Conservation (phyloP, 1,140 invertebrate genomes). For the Tachypleus tridentatus region DNA sequence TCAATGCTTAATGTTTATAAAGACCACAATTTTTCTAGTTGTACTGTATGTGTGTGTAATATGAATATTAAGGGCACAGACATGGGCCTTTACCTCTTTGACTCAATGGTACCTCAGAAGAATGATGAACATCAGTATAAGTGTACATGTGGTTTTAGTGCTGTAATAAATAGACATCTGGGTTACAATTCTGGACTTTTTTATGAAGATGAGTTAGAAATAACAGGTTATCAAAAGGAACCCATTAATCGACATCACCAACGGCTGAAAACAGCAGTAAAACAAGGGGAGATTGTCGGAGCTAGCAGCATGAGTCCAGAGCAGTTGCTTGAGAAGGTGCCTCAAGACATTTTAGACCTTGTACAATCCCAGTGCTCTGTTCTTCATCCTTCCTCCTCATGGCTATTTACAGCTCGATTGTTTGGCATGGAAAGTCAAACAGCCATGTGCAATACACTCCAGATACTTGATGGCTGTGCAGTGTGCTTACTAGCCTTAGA, state of each 20-base stretch:
- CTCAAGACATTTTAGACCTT: slow-evolving; percentile 19
- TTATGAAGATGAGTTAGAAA: slow-evolving; percentile 94
- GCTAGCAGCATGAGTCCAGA: no score
- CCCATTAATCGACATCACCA: slow-evolving; percentile 3
- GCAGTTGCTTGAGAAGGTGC: slow-evolving; percentile 14
- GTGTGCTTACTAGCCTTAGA: slow-evolving; percentile 57
- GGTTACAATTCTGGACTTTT: slow-evolving; percentile 81
- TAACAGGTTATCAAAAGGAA: slow-evolving; percentile 68
- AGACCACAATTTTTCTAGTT: slow-evolving; percentile 96
- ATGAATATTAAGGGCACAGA: slow-evolving; percentile 79
- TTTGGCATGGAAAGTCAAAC: slow-evolving; percentile 10
- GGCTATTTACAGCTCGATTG: slow-evolving; percentile 20
- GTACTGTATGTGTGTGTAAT: slow-evolving; percentile 95
- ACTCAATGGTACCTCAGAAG: slow-evolving; percentile 13
- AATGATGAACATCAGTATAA: slow-evolving; percentile 60
- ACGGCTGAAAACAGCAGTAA: background rate
- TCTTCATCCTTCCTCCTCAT: slow-evolving; percentile 18
- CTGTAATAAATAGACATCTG: slow-evolving; percentile 76
- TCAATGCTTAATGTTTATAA: slow-evolving; percentile 82
- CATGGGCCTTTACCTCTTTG: slow-evolving; percentile 66
- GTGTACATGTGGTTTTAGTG: slow-evolving; percentile 92
- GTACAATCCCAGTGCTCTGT: slow-evolving; percentile 22
- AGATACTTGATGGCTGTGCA: slow-evolving; percentile 53
- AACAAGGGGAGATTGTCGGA: no score
- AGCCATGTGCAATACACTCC: slow-evolving; percentile 15